Percentiles rank a stretch among this genome's conserved stretches.
These are phyloP conservation scores for Hydractinia symbiolongicarpus DNA, from an alignment of 30 jellyfish, hydroid and myxozoan genomes.

Conservation along the genomic window DNA sequence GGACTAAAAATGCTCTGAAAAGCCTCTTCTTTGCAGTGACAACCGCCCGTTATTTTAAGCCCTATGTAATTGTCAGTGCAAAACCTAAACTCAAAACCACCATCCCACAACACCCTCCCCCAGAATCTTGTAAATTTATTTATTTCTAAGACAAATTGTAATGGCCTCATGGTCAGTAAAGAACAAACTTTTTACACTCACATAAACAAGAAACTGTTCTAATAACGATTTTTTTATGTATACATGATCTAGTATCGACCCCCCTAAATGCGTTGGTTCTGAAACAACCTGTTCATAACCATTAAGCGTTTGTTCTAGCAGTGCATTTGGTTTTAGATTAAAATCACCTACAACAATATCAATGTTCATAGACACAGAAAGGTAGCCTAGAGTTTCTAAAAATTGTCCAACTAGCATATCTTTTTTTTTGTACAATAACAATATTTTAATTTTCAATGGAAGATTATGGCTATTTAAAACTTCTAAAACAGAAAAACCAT, in stretches of 20 bases:
- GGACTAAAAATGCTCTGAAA: too few species aligned
- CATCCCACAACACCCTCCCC: too few species aligned
- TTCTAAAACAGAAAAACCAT: neutral
- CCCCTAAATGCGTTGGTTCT: conserved; percentile 3
- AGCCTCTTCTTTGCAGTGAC: too few species aligned
- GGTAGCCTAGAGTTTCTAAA: neutral
- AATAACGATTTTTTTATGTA: neutral
- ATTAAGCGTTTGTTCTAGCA: neutral
- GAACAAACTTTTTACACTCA: neutral
- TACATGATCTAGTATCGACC: conserved; percentile 2
- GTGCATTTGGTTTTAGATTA: neutral
- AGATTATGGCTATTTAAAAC: neutral
- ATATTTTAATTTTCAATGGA: neutral
- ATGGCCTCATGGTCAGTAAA: neutral
- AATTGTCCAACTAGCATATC: neutral
- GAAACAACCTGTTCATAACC: neutral
- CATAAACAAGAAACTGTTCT: neutral
- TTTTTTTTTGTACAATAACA: neutral
- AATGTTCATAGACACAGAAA: neutral
- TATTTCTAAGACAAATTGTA: neutral
- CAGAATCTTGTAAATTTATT: too few species aligned
- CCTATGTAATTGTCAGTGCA: too few species aligned
- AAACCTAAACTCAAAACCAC: too few species aligned
- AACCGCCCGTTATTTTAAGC: too few species aligned
- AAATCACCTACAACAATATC: neutral